Evolutionary conservation across 2,888 invertebrate species (phyloP), one percentile per base, ranked within the genome.

Genomic region (Rotaria magnacalcarata): DNA sequence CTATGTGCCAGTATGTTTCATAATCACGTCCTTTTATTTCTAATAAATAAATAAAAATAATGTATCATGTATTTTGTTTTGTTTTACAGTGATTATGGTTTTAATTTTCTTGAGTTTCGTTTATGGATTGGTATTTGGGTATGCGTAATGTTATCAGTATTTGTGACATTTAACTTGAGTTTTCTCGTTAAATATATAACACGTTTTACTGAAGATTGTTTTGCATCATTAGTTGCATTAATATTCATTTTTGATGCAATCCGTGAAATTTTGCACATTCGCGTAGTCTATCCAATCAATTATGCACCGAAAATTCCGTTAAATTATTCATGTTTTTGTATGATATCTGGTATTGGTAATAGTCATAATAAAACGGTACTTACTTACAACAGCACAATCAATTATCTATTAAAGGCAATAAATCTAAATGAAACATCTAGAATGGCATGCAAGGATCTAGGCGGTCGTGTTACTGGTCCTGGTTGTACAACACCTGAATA

Each of bases 1-100:
- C 96, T 90, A 96, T 97, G 92, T 97, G 97, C 92, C 92, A 93
- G 94, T 93, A 90, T 91, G 54, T 24, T 43, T 34, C 27, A 24
- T n/a, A 19, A 5, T 75, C 5, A 67, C 8, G 14, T 27, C 5
- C 8, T 27, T 14, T n/a, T 27, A 10, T 27, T 34, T 27, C 34
- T 34, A 34, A 34, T 34, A 34, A 2, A 34, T 34, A 2, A 34
- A 34, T 34, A 2, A 34, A 34, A 34, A 34, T 34, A 34, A 34
- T 34, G 34, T 1, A 34, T 34, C 2, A 11, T 27, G 2, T 24
- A 0, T 24, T n/a, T n/a, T 43, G 10, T 67, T 67, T 8, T 19
- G 0, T 34, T 52, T 14, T 52, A 52, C 52, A 86, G 86, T 21
- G 56, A 75, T 56, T 74, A 87, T 86, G 60, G 85, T 3, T 87